Evolutionary conservation across 2,113 vertebrate species (phyloP), one percentile per base, ranked within the genome.

Genomic region (Paralichthys olivaceus): DNA sequence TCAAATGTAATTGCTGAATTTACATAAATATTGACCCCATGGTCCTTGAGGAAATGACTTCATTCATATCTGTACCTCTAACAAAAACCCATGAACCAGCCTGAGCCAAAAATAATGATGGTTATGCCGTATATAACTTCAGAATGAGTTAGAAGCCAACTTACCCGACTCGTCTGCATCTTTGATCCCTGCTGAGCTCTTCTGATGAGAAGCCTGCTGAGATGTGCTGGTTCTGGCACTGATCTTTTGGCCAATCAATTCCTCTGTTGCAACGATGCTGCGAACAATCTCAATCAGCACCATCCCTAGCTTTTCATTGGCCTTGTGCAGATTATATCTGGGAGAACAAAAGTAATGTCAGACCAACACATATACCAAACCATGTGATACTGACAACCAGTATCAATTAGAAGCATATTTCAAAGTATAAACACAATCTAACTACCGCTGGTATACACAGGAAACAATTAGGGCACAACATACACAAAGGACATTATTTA

Each of bases 261-360:
- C 96, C 80, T 96, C 97, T 3, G 94, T 86, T 62, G 93, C 74
- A 37, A 95, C 23, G 0, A 93, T 93, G 26, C 92, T 79, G 40
- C 93, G 94, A 34, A 98, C 84, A 19, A 95, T 91, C 69, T 97
- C 96, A 28, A 95, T 85, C 55, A 98, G 89, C 34, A 97, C 90
- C 29, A 94, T 96, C 76, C 94, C 91, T 75, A 96, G 67, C 25
- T 93, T 94, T 53, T 95, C 94, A 4, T 96, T 94, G 53, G 95
- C 90, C 9, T 92, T 85, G 6, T 91, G 91, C 28, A 98, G 84
- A 2, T 93, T 93, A 23, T 59, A 89, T 89, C 97, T 99, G 56
- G 4, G 58, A 28, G 6, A 15, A 60, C 8, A 74, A 9, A 12
- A 55, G 23, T 34, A 9, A 59, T 3, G 32, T 53, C 14, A 60